Evolutionary conservation across 2,113 vertebrate genomes (phyloP), one percentile per base, ranked within the genome.

Genomic region (Pachypanchax playfairii): DNA sequence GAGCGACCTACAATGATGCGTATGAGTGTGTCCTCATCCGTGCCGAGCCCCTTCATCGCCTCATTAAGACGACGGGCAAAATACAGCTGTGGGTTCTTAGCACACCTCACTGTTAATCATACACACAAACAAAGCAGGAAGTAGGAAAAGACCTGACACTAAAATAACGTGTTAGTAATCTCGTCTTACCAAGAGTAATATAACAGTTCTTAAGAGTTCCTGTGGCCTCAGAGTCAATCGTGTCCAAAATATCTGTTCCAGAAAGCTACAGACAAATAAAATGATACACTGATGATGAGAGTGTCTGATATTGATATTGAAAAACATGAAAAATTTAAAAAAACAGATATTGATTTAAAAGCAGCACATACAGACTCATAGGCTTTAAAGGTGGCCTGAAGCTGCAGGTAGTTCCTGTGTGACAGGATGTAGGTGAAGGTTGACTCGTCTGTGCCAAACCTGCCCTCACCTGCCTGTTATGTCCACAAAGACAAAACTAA

Each of bases 1-100:
- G 95, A 90, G 57, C 95, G 93, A 18, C 93, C 93, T 9, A 96
- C 91, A 3, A 98, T 90, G 81, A 98, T 85, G 13, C 93, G 94
- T 47, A 98, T 95, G 49, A 99, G 90, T 0, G 93, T 94, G 48
- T 94, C 91, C 76, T 98, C 96, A 0, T 98, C 93, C 0, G 95
- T 98, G 33, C 96, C 96, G 1, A 28, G 22, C 6, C 95, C 96
- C 69, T 95, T 94, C 95, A 99, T 96, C 0, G 95, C 91, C 9
- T 93, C 84, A 51, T 98, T 89, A 14, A 99, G 90, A 41, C 92
- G 89, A 2, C 94, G 90, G 7, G 96, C 97, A 0, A 98, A 99
- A 79, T 93, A 98, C 29, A 93, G 92, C 66, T 95, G 94, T 1
- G 90, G 94, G 83, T 97, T 97, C 84, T 87, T 96, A 48, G 95